phyloP scores from a whole-genome alignment of 2,888 invertebrate species.

The Zele albiditarsus region DNA sequence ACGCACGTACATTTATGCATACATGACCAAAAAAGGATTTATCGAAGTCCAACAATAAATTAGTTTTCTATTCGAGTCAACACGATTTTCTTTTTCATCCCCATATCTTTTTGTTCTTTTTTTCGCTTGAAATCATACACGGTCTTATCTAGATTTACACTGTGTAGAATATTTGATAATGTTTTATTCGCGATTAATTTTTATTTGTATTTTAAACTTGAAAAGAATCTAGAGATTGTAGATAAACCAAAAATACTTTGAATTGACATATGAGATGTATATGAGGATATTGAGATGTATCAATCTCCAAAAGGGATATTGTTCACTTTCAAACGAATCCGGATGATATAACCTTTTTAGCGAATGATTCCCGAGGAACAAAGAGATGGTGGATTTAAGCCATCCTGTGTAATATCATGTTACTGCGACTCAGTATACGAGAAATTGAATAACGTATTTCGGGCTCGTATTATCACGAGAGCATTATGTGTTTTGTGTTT shows the following conservation, averaged over 20 bases:
- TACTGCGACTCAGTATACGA: conserved; percentile 41
- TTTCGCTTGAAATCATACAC: neutral
- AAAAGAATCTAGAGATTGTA: no score
- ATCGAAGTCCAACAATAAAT: conserved; percentile 25
- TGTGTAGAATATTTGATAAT: neutral
- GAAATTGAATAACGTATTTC: conserved; percentile 46
- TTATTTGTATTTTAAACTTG: no score
- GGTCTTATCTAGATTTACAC: neutral
- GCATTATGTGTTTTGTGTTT: neutral
- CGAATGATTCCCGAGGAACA: neutral
- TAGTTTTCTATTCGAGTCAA: conserved; percentile 6
- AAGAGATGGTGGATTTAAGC: neutral
- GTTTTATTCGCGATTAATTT: neutral
- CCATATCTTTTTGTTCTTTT: neutral
- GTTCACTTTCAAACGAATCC: neutral
- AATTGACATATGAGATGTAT: neutral
- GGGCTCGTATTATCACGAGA: conserved; percentile 6
- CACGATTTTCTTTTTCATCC: neutral
- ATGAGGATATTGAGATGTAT: neutral
- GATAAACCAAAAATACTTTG: neutral
- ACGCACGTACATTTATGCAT: neutral
- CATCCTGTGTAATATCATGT: conserved; percentile 46
- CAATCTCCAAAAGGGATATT: neutral
- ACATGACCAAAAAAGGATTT: conserved; percentile 21
- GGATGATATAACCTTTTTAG: neutral